Evolutionary conservation across 2,888 invertebrate species (phyloP).

Genomic region (Trichopria drosophilae): DNA sequence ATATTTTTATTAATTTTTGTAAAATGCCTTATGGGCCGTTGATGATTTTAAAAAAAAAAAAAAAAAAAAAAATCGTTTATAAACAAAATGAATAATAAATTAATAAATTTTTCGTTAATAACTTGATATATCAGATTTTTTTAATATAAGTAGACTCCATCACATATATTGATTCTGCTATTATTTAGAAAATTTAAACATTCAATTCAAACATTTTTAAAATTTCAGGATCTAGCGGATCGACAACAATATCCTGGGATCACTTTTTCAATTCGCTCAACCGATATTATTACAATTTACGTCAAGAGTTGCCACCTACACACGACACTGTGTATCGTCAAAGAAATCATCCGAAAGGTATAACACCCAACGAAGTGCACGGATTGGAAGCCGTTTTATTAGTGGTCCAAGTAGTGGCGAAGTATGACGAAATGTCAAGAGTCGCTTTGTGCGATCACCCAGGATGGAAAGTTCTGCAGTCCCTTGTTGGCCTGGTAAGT

Average conservation of each 20-base stretch:
- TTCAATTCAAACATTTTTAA: too few species aligned
- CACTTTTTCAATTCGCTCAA: slow-evolving; percentile 81
- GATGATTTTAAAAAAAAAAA: too few species aligned
- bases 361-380: slow-evolving; percentile 80
- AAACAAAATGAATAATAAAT: too few species aligned
- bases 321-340: slow-evolving; percentile 69
- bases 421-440: slow-evolving; percentile 78
- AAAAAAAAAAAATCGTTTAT: too few species aligned
- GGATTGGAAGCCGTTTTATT: slow-evolving; percentile 81
- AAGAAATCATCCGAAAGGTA: slow-evolving; percentile 64
- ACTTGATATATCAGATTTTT: too few species aligned
- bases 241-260: slow-evolving; percentile 74
- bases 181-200: too few species aligned
- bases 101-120: too few species aligned
- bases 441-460: slow-evolving; percentile 84
- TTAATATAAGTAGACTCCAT: too few species aligned
- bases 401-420: slow-evolving; percentile 77
- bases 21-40: too few species aligned
- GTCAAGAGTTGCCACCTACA: slow-evolving; percentile 70
- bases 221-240: slow-evolving; percentile 55
- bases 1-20: too few species aligned
- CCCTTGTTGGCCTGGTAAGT: slow-evolving; percentile 78
- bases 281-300: slow-evolving; percentile 71
- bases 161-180: too few species aligned
- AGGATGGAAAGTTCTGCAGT: slow-evolving; percentile 81